A percentile compares a stretch with the other conserved stretches of the same genome.
Conservation (phyloP, 2,797 vertebrate species). For the Gobionotothen gibberifrons region DNA sequence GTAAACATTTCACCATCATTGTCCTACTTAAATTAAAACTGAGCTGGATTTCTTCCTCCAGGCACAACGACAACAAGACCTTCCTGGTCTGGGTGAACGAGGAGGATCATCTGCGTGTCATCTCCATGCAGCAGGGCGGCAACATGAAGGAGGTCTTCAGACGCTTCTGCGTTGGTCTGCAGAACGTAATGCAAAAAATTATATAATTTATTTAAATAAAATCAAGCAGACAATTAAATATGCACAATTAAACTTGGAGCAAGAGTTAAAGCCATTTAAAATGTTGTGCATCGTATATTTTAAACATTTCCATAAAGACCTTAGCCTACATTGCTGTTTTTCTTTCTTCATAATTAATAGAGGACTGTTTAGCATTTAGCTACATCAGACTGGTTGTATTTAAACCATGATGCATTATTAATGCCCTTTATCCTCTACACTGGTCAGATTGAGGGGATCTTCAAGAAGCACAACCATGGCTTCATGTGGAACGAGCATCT, state of each 20-base stretch:
- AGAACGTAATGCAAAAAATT: constrained; percentile 67
- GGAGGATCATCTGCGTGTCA: constrained; percentile 97
- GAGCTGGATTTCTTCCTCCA: constrained; percentile 54
- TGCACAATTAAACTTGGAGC: not conserved
- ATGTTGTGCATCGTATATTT: not conserved
- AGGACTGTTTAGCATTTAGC: not conserved
- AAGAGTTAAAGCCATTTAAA: not conserved
- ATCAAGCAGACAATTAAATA: not conserved
- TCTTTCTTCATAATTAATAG: not conserved
- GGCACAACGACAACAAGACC: constrained; percentile 97
- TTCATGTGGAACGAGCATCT: constrained; percentile 99
- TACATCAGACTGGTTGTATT: not conserved
- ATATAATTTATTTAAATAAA: too few relatives aligned
- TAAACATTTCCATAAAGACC: not conserved
- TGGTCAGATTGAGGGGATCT: constrained; percentile 92
- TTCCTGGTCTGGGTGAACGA: constrained; percentile 99
- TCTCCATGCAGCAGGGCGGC: constrained; percentile 98
- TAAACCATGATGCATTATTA: not conserved
- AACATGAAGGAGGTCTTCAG: constrained; percentile 98
- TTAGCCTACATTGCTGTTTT: not conserved
- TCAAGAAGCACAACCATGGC: constrained; percentile 91
- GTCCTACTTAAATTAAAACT: not conserved
- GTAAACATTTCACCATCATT: not conserved
- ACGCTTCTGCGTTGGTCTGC: constrained; percentile 93
- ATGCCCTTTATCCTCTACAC: not conserved